Evolutionary conservation across 64 coral and sea anemone genomes (phyloP).

Genomic region (Actinia tenebrosa): DNA sequence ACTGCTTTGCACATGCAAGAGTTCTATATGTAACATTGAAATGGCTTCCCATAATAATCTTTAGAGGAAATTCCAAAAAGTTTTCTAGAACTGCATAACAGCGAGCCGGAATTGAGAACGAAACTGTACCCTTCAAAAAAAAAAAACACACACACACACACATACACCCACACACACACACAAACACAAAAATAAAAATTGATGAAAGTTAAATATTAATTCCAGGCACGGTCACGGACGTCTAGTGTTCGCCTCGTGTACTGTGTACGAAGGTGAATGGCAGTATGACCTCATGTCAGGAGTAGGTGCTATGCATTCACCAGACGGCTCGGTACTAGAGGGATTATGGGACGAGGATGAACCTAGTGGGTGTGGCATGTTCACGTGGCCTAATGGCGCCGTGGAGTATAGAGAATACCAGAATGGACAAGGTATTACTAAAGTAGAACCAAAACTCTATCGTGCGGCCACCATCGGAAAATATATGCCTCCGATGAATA

Average conservation of each 20-base stretch:
- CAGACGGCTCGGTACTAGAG: constrained; percentile 49
- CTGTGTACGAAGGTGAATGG: constrained; percentile 72
- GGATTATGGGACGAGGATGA: constrained; percentile 56
- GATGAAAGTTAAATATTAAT: not conserved
- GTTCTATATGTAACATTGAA: no score
- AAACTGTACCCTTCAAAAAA: no score
- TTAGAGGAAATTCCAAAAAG: no score
- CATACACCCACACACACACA: no score
- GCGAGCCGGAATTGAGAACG: no score
- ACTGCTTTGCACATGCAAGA: no score
- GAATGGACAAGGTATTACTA: constrained; percentile 27
- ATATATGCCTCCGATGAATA: no score
- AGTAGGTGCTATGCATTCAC: constrained; percentile 49
- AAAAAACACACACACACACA: no score
- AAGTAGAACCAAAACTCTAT: no score
- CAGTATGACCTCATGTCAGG: constrained; percentile 69
- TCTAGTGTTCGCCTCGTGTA: constrained; percentile 53
- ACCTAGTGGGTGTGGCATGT: constrained; percentile 45
- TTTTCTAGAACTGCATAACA: no score
- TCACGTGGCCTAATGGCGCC: constrained; percentile 64
- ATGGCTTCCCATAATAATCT: no score
- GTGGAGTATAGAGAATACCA: constrained; percentile 55
- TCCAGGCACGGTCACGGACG: constrained; percentile 60
- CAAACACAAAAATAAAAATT: not conserved
- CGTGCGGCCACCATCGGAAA: no score